Evolutionary conservation across 2,113 vertebrate species (phyloP).

Genomic region (Neogobius melanostomus): DNA sequence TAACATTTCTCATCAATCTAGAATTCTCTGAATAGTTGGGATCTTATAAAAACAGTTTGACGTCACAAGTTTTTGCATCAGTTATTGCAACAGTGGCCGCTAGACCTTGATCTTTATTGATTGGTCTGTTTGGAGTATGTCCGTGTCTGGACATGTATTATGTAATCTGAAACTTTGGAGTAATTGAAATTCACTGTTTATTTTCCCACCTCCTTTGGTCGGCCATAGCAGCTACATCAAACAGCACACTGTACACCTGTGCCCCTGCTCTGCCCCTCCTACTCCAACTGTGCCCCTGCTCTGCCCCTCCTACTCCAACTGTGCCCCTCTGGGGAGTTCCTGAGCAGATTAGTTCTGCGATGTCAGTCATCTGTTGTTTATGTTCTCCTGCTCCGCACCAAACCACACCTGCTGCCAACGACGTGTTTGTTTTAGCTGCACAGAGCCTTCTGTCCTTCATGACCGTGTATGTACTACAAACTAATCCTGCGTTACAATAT

Average conservation of each 20-base stretch:
- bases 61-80: constrained; percentile 16
- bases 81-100: constrained; percentile 34
- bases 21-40: background rate
- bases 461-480: too few species aligned
- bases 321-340: constrained; percentile 9
- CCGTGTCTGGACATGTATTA: constrained; percentile 9
- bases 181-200: background rate
- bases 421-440: constrained; percentile 45
- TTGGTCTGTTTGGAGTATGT: constrained; percentile 12
- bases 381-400: constrained; percentile 7
- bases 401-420: constrained; percentile 13
- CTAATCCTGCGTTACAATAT: too few species aligned
- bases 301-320: constrained; percentile 12
- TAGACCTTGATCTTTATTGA: constrained; percentile 48
- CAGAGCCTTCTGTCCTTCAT: background rate
- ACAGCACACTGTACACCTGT: constrained; percentile 13
- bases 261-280: background rate
- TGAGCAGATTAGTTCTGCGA: constrained; percentile 60
- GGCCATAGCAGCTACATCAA: background rate
- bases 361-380: constrained; percentile 17
- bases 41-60: background rate
- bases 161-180: constrained; percentile 3
- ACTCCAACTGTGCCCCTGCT: constrained; percentile 5
- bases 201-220: background rate
- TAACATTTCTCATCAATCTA: background rate